Evolutionary conservation across 2,888 invertebrate species (phyloP), one percentile per base, ranked within the genome.

Genomic region (Ochropleura leucogaster): DNA sequence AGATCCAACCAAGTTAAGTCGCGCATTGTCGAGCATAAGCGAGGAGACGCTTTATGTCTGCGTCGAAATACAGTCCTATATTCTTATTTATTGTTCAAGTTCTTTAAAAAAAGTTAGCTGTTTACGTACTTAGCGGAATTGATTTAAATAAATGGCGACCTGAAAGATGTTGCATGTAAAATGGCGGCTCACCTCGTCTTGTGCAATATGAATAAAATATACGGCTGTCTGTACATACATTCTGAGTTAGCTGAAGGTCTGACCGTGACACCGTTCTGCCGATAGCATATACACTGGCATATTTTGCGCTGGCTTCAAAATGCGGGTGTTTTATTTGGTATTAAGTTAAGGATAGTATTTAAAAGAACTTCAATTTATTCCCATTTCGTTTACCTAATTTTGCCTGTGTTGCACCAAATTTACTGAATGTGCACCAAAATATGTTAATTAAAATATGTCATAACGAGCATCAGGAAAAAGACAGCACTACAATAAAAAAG

Each of bases 251-350:
- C 90, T 85, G 92, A 93, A 93, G 93, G 92, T 90, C 89, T 86
- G 93, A 64, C 95, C 95, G 83, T 95, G 95, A 94, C 95, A 94
- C 88, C 85, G 91, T 92, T 95, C 87, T 79, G 84, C 74, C 80
- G 88, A 90, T 89, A 90, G 87, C 89, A 89, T 89, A 91, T 84
- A 77, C 77, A 84, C 85, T 81, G 87, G 78, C 85, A 88, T 80
- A 85, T 73, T 86, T 88, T 78, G 65, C 76, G 55, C 42, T 47
- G 18, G 51, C 62, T 73, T 60, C 42, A 77, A 81, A 77, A 83
- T 87, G 73, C 67, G 79, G 81, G 77, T 71, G 20, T 60, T 73
- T 57, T 62, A 72, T 68, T 74, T 49, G 16, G 40, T 67, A 62
- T 51, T 40, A 49, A 47, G 69, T 67, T 68, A 74, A 81, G n/a